Evolutionary conservation across 1,140 invertebrate genomes (phyloP).

Genomic region (Asobara japonica): DNA sequence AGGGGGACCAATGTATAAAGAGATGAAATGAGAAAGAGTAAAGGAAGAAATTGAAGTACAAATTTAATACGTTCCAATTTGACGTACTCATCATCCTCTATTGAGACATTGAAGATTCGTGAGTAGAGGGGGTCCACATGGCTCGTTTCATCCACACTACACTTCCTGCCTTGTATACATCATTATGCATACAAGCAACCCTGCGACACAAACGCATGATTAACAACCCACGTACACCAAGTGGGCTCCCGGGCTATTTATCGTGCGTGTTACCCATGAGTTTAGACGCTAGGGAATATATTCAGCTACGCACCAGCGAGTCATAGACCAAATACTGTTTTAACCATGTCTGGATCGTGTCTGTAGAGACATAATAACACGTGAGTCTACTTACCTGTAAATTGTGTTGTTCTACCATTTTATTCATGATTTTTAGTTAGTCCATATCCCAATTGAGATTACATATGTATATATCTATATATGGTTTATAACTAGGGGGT

Average conservation of each 20-base stretch:
- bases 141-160: conserved; percentile 12
- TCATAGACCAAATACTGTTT: neutral
- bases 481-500: no score
- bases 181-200: conserved; percentile 33
- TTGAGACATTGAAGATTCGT: conserved; percentile 27
- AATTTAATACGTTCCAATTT: conserved; percentile 20
- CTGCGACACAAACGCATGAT: conserved; percentile 32
- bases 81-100: conserved; percentile 21
- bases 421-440: no score
- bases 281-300: conserved; percentile 4
- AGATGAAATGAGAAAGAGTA: neutral
- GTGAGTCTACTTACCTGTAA: neutral
- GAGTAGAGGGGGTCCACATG: neutral
- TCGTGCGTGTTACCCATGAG: conserved; percentile 19
- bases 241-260: conserved; percentile 23
- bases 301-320: conserved; percentile 21
- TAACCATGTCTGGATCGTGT: conserved; percentile 6
- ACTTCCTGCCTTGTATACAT: conserved; percentile 33
- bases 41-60: neutral
- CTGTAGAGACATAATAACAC: neutral
- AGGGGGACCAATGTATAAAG: no score
- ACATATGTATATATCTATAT: no score
- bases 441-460: no score
- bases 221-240: conserved; percentile 26
- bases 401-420: no score